These are phyloP conservation scores for Agelastica alni DNA, from an alignment of 2,888 invertebrate species.

Conservation along the genomic window DNA sequence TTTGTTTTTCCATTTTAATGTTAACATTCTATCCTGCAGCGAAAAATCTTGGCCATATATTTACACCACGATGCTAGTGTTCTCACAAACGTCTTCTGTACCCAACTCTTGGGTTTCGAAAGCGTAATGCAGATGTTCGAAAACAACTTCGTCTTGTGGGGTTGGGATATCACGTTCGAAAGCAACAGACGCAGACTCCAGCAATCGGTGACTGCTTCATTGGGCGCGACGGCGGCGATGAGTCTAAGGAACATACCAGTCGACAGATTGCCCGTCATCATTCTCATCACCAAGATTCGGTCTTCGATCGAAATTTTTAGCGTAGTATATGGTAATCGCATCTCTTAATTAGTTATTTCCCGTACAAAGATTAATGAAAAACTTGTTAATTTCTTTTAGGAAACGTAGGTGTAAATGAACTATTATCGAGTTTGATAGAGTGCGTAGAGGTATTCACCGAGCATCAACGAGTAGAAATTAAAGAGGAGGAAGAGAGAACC, in stretches of 20 bases:
- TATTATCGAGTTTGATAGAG: conserved; percentile 84
- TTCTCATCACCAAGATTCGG: conserved; percentile 86
- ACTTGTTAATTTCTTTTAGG: conserved; percentile 60
- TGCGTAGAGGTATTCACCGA: conserved; percentile 84
- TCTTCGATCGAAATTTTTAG: conserved; percentile 89
- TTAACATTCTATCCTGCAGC: conserved; percentile 60
- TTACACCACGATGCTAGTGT: conserved; percentile 96
- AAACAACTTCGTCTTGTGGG: conserved; percentile 91
- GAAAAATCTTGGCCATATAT: conserved; percentile 92
- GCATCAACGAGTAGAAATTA: conserved; percentile 76
- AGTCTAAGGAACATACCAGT: conserved; percentile 84
- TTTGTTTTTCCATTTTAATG: too few species aligned
- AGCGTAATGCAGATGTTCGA: conserved; percentile 87
- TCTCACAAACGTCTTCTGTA: conserved; percentile 95
- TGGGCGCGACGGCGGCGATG: conserved; percentile 82
- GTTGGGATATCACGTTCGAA: conserved; percentile 94
- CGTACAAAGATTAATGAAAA: too few species aligned
- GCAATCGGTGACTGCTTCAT: conserved; percentile 72
- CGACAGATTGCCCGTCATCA: conserved; percentile 83
- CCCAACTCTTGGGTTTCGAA: conserved; percentile 89
- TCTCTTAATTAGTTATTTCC: too few species aligned
- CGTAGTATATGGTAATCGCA: conserved; percentile 84
- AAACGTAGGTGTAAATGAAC: conserved; percentile 86
- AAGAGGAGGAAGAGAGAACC: conserved; percentile 85
- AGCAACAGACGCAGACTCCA: conserved; percentile 82